Base-by-base conservation (phyloP, 2,113 vertebrate genomes). In the Strigops habroptila region DNA sequence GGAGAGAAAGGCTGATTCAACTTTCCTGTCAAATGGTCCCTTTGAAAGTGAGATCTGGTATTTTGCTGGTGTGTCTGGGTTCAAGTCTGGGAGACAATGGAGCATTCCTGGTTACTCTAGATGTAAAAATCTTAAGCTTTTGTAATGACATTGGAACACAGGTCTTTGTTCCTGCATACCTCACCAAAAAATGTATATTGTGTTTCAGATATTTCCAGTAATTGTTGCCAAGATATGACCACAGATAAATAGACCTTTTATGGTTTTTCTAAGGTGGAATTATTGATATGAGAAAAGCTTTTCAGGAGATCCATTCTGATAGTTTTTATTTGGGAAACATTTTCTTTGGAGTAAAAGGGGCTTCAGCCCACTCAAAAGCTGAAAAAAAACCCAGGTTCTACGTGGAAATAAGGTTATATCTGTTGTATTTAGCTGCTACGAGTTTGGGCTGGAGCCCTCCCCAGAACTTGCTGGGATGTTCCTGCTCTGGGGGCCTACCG, bases 1-100 rank as follows among this genome's bases (percentile, higher is more conserved):
- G 74, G 63, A 95, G 44, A 91, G 77, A 95, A 91, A 82, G 62
- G 77, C 88, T 96, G 90, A 95, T 94, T 95, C 95, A 94, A 93
- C 90, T 68, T 75, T 71, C 25, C 90, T 87, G 93, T 96, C 96
- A 93, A 93, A 69, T 0, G 1, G 3, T 57, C 14, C 51, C 81
- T 96, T 91, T 90, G 62, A 75, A 94, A 94, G 60, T 41, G 49
- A 84, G 74, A 84, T 65, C 22, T 4, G 6, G 39, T 83, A 51
- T 71, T 95, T 95, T 77, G 55, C 65, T 92, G 51, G 41, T 57
- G 44, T 78, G 48, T 22, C 44, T 73, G 57, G 49, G 62, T 35
- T 86, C 52, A 64, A 65, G 39, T 84, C 15, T 84, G 46, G 43
- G 79, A 90, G 35, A 57, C 17, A 88, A 69, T 1, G 9, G 64